Base-by-base conservation (phyloP, 2,113 vertebrate species). In the Lipophrys pholis region DNA sequence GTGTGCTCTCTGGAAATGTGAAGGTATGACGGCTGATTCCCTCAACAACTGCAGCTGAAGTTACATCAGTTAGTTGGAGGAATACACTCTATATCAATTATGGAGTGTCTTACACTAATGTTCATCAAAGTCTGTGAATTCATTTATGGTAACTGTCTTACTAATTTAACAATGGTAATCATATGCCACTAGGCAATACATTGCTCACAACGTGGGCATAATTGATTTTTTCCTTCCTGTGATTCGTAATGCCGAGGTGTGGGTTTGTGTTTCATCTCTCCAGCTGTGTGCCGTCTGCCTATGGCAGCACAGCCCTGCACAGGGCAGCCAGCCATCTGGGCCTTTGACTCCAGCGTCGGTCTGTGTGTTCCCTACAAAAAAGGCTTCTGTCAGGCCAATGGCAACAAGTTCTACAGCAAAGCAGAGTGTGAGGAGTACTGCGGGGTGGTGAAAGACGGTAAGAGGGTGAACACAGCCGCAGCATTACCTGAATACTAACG, bases 401-500 rank as follows among this genome's bases (percentile, higher is more conserved):
- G 92, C 4, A 99, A 99, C 93, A 94, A 95, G 82, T 99, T 99
- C 94, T 97, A 97, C 93, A 95, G 87, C 0, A 94, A 97, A 85
- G 95, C 97, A 9, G 97, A 98, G 83, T 99, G 97, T 87, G 94
- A 96, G 45, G 97, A 98, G 85, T 98, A 97, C 92, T 99, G 97
- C 0, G 95, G 96, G 0, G 87, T 81, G 83, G 40, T 88, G 51
- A 5, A 92, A 6, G 91, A 92, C 0, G 96, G 96, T 98, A 91
- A 80, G 92, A 48, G 56, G 59, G 39, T 6, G 45, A 54, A 15
- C 21, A 36, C 12, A 14, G 48, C 6, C 30, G 15, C 1, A 74
- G 3, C 45, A 8, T 42, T 51, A 17, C 2, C 55, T 3, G 35
- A 40, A 67, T 8, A 49, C 10, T 49, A 11, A 61, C 6, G 41